Percentiles rank a stretch among this genome's conserved stretches.
These are phyloP conservation scores for Enteromius afrohamiltoni DNA, from an alignment of 2,797 vertebrate species.

Conservation along the genomic window DNA sequence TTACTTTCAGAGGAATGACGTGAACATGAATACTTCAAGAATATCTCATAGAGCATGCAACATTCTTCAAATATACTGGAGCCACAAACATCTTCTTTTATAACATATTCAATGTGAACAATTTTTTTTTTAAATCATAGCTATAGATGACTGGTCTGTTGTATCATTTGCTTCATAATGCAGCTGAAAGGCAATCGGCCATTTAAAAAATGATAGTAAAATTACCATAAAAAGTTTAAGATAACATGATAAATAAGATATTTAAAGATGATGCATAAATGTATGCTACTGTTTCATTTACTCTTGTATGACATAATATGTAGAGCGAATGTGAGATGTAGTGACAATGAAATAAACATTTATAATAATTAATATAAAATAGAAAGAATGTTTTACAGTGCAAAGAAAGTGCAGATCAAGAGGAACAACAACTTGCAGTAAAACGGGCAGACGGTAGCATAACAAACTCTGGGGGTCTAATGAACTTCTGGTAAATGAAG, in stretches of 20 bases:
- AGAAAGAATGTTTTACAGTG: background rate
- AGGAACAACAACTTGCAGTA: slow-evolving; percentile 12
- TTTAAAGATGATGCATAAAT: background rate
- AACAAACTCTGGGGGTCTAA: slow-evolving; percentile 35
- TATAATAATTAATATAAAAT: background rate
- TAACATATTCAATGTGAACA: background rate
- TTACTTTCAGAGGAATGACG: background rate
- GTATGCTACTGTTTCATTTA: too few relatives aligned
- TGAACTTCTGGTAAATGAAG: slow-evolving; percentile 43
- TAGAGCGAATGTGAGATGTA: background rate
- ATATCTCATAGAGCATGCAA: background rate
- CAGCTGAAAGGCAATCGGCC: background rate
- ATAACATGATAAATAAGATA: background rate
- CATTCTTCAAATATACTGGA: background rate
- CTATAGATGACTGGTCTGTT: background rate
- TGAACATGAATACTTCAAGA: background rate
- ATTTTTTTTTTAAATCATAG: background rate
- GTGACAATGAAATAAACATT: background rate
- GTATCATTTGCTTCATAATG: background rate
- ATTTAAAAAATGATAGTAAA: background rate
- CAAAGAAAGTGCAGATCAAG: background rate
- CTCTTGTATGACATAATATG: background rate
- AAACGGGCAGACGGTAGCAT: background rate
- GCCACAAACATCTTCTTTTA: background rate
- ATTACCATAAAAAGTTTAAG: background rate